Base-by-base conservation (phyloP, 2,797 vertebrate genomes). In the Scolopax bukidnonensis region DNA sequence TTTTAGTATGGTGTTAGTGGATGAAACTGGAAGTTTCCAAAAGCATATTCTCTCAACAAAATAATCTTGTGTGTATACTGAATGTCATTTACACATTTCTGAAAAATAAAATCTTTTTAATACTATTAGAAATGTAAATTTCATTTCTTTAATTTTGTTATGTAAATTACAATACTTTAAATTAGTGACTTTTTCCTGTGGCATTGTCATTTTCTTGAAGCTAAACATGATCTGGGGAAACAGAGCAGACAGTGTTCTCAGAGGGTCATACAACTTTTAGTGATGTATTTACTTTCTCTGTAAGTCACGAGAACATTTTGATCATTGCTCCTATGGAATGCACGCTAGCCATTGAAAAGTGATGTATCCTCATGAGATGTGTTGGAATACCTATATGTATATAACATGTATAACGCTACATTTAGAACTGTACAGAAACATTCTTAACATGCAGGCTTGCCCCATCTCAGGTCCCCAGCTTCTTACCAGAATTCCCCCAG, bases 401-500 rank as follows among this genome's bases (percentile, higher is more conserved):
- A 8, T 6, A 38, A n/a, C 0, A 13, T 11, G 0, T 40, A 19
- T 51, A 76, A 24, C 27, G 27, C 10, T 43, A 75, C 47, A 24
- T 54, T 23, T 30, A 65, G 16, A 8, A 7, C 11, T 27, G 7
- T 6, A 24, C 28, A 36, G 65, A 38, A 47, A 32, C 11, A 1
- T 45, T 73, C 16, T 73, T 59, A 45, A 65, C 8, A 5, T 23
- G 15, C 3, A 2, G 54, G 9, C 5, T 65, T 41, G 23, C n/a
- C 18, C 11, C 8, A 28, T 45, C 9, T 3, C 54, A 33, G 6
- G 10, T 54, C 12, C 3, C 12, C 30, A 56, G 25, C 25, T 92
- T 27, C 51, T 61, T 38, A 32, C 7, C 0, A 1, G 13, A 64
- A 60, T 2, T 6, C 1, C 0, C 1, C 12, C 0, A 1, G 32